phyloP scores from a whole-genome alignment of 2,888 invertebrate genomes.

The Macropis europaea region DNA sequence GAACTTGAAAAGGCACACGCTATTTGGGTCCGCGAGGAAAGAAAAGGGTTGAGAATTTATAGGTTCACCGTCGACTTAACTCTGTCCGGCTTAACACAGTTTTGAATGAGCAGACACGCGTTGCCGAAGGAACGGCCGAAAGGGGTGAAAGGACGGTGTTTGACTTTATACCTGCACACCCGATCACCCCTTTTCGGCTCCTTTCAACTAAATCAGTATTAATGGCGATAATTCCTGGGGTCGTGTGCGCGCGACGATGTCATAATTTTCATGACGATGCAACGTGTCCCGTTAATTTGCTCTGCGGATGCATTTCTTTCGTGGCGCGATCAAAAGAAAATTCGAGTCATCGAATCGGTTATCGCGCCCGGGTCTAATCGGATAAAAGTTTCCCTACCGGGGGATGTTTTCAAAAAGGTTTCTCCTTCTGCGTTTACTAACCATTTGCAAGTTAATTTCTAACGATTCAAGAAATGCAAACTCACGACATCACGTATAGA shows the following conservation, averaged over 20 bases:
- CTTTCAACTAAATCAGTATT: conserved; percentile 50
- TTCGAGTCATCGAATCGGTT: conserved; percentile 24
- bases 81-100: conserved; percentile 40
- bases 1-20: conserved; percentile 26
- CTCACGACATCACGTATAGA: not conserved
- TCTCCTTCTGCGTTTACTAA: not conserved
- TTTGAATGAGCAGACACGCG: conserved; percentile 35
- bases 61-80: conserved; percentile 37
- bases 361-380: not conserved
- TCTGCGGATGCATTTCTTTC: not conserved
- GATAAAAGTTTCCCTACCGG: not conserved
- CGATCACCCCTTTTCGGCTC: conserved; percentile 28
- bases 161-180: conserved; percentile 46
- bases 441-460: no score
- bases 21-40: conserved; percentile 1
- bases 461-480: no score
- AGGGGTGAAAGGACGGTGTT: conserved; percentile 27
- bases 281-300: conserved; percentile 18
- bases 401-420: not conserved
- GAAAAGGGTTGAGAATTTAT: conserved; percentile 42
- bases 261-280: conserved; percentile 27
- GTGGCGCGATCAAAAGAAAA: conserved; percentile 5
- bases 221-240: conserved; percentile 27
- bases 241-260: conserved; percentile 11
- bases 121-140: conserved; percentile 23